A percentile compares a stretch with the other conserved stretches of the same genome.
Evolutionary conservation across 2,888 invertebrate genomes (phyloP).

Genomic region (Rhaphigaster nebulosa): DNA sequence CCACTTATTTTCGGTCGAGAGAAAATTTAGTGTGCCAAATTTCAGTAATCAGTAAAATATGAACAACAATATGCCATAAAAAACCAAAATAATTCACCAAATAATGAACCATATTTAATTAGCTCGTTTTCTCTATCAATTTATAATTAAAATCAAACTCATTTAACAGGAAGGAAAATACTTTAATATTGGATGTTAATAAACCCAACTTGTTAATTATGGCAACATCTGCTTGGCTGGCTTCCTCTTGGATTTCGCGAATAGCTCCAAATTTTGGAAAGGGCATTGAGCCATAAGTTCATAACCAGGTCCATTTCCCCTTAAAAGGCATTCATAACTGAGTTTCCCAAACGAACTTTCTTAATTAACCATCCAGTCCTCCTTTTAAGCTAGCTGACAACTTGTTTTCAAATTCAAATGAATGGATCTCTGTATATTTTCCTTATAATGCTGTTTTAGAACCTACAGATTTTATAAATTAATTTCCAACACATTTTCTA

Average conservation of each 20-base stretch:
- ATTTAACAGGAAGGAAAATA: too few relatives aligned
- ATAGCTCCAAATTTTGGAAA: neutral
- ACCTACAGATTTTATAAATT: neutral
- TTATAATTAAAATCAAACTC: too few relatives aligned
- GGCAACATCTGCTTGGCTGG: neutral
- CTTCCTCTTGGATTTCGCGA: neutral
- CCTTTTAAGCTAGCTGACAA: constrained; percentile 14
- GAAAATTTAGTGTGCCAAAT: too few relatives aligned
- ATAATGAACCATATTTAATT: too few relatives aligned
- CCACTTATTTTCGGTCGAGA: too few relatives aligned
- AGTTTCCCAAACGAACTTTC: constrained; percentile 28
- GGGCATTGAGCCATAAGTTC: constrained; percentile 18
- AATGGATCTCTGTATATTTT: neutral
- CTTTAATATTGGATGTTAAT: neutral
- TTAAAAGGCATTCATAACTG: constrained; percentile 16
- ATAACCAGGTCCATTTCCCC: constrained; percentile 27
- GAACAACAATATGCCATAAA: too few relatives aligned
- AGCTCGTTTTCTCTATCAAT: too few relatives aligned
- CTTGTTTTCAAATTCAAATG: constrained; percentile 15
- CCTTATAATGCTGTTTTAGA: neutral
- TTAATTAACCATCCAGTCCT: constrained; percentile 20
- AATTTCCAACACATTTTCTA: neutral
- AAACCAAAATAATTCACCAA: too few relatives aligned
- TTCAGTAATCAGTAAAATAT: too few relatives aligned
- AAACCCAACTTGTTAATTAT: neutral